These are phyloP conservation scores for Etheostoma spectabile DNA, from an alignment of 2,113 vertebrate genomes.

Conservation along the genomic window DNA sequence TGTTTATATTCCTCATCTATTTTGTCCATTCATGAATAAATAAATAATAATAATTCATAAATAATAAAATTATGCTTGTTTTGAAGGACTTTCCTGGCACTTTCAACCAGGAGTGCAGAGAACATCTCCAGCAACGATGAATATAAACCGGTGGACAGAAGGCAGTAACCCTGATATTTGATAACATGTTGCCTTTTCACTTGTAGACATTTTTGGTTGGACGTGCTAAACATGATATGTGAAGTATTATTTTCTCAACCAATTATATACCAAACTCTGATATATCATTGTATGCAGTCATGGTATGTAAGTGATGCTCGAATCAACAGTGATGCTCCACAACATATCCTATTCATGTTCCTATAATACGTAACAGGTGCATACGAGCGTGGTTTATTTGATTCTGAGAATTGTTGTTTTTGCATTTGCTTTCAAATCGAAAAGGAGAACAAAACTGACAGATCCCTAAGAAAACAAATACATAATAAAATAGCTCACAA, in stretches of 20 bases:
- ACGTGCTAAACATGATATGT: neutral
- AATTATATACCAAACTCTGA: neutral
- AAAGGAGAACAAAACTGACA: constrained; percentile 43
- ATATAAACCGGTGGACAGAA: neutral
- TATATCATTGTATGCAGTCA: neutral
- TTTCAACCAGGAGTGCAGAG: constrained; percentile 16
- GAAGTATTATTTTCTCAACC: neutral
- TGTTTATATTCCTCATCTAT: constrained; percentile 4
- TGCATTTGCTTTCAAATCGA: constrained; percentile 24
- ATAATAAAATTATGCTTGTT: constrained; percentile 15
- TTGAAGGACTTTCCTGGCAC: constrained; percentile 30
- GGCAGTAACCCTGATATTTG: neutral
- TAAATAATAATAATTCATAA: neutral
- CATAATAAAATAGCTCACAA: constrained; percentile 22
- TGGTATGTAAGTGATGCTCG: constrained; percentile 1
- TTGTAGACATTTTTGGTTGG: neutral
- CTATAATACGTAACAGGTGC: neutral
- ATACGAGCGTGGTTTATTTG: constrained; percentile 3
- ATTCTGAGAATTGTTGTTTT: constrained; percentile 1
- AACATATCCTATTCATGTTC: neutral
- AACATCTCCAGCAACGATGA: constrained; percentile 6
- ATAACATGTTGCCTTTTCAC: neutral
- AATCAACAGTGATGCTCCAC: neutral
- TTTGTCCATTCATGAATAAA: constrained; percentile 3
- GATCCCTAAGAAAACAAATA: constrained; percentile 31